Percentiles rank a stretch among this genome's conserved stretches.
Evolutionary conservation across 1,140 invertebrate species (phyloP).

Genomic region (Zaprionus tsacasi): DNA sequence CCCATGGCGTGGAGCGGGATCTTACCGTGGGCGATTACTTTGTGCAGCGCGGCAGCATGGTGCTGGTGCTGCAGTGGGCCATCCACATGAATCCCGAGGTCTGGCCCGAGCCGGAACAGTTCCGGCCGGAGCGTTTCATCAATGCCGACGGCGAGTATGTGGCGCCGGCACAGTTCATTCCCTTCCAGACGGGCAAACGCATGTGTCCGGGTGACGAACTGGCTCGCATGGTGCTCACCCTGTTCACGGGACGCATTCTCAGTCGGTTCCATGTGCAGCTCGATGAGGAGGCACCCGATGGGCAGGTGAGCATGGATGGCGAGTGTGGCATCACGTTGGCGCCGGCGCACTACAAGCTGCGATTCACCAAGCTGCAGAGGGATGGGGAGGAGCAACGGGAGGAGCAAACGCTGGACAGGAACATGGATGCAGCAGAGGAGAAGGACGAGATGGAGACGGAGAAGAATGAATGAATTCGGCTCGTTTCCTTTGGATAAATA

Average conservation of each 20-base stretch:
- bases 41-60: conserved; percentile 87
- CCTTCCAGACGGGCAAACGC: conserved; percentile 93
- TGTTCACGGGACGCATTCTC: conserved; percentile 88
- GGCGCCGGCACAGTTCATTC: conserved; percentile 90
- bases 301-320: conserved; percentile 85
- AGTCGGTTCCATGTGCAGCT: conserved; percentile 86
- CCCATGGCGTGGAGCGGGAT: conserved; percentile 90
- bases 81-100: conserved; percentile 90
- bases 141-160: conserved; percentile 87
- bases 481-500: too few relatives aligned
- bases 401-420: background rate
- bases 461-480: background rate
- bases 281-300: background rate
- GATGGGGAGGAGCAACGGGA: background rate
- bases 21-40: conserved; percentile 86
- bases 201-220: conserved; percentile 95
- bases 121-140: conserved; percentile 90
- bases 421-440: background rate
- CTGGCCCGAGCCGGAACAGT: conserved; percentile 90
- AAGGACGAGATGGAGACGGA: background rate
- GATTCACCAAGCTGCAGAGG: conserved; percentile 36
- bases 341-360: conserved; percentile 86
- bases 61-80: conserved; percentile 93
- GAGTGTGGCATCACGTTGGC: conserved; percentile 90
- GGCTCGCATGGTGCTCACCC: conserved; percentile 89